A percentile compares a stretch with the other conserved stretches of the same genome.
These are phyloP conservation scores for Lottia scabra DNA, from an alignment of 2,888 invertebrate genomes.

Conservation along the genomic window DNA sequence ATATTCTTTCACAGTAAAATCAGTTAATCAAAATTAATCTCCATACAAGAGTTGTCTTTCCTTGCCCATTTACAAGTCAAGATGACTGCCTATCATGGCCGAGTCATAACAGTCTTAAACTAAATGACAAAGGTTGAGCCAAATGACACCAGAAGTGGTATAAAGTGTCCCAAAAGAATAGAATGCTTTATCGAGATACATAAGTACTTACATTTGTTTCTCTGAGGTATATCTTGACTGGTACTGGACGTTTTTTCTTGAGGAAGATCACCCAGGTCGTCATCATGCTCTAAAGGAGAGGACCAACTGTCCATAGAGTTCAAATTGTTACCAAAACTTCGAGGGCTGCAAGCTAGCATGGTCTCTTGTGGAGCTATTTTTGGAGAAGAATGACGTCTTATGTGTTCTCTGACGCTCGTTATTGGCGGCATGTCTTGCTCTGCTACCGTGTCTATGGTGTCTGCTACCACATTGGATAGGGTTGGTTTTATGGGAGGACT, in stretches of 20 bases:
- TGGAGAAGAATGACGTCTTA: background rate
- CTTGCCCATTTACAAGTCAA: too few relatives aligned
- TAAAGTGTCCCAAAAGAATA: too few relatives aligned
- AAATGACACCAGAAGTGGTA: too few relatives aligned
- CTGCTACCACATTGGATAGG: slow-evolving; percentile 41
- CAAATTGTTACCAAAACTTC: slow-evolving; percentile 54
- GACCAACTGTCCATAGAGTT: slow-evolving; percentile 56
- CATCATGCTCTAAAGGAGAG: slow-evolving; percentile 46
- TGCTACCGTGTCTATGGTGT: slow-evolving; percentile 33
- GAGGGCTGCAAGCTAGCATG: slow-evolving; percentile 2
- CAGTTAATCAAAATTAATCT: too few relatives aligned
- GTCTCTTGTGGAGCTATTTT: background rate
- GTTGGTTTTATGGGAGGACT: slow-evolving; percentile 31
- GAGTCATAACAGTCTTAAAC: too few relatives aligned
- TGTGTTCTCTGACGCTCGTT: background rate
- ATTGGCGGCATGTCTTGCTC: slow-evolving; percentile 31
- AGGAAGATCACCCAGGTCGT: slow-evolving; percentile 20
- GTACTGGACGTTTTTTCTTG: background rate
- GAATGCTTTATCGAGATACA: too few relatives aligned
- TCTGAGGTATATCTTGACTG: background rate
- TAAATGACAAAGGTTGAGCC: too few relatives aligned
- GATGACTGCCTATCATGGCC: too few relatives aligned
- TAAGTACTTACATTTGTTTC: background rate
- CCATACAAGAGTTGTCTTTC: too few relatives aligned
- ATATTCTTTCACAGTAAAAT: too few relatives aligned